Evolutionary conservation across 2,797 vertebrate genomes (phyloP).

Genomic region (Gorsachius magnificus): DNA sequence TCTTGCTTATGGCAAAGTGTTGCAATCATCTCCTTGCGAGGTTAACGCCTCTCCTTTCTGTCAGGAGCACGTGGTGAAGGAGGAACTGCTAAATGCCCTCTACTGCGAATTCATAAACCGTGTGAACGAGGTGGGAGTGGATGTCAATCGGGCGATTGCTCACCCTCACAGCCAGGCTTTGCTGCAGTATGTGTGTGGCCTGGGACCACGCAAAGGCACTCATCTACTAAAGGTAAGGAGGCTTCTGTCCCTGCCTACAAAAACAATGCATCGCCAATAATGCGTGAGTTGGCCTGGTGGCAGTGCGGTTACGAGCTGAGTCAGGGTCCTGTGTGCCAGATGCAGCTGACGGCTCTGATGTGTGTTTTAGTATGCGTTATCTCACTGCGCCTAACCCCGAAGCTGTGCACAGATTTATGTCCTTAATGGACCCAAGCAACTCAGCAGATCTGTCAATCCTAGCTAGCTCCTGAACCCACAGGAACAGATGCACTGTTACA

Average conservation of each 20-base stretch:
- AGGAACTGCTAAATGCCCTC: constrained; percentile 91
- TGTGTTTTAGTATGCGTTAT: neutral
- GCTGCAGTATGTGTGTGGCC: constrained; percentile 95
- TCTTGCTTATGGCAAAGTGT: neutral
- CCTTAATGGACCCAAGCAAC: neutral
- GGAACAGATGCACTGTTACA: neutral
- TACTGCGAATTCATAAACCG: constrained; percentile 99
- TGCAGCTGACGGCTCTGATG: neutral
- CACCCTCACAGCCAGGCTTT: constrained; percentile 97
- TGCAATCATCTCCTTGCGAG: neutral
- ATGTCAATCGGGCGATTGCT: constrained; percentile 94
- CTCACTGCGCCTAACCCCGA: fast-evolving
- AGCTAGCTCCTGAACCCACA: neutral
- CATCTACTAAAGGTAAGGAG: constrained; percentile 93
- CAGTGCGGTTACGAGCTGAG: neutral
- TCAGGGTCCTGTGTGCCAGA: neutral
- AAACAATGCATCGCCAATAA: neutral
- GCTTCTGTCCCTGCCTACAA: neutral
- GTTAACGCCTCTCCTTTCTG: neutral
- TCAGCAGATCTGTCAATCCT: neutral
- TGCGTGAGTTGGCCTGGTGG: neutral
- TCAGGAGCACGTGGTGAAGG: constrained; percentile 96
- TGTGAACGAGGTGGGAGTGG: constrained; percentile 97
- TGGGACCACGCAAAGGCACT: constrained; percentile 94
- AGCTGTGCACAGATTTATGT: neutral